phyloP scores from a whole-genome alignment of 2,113 vertebrate genomes.

The Nesoenas mayeri region DNA sequence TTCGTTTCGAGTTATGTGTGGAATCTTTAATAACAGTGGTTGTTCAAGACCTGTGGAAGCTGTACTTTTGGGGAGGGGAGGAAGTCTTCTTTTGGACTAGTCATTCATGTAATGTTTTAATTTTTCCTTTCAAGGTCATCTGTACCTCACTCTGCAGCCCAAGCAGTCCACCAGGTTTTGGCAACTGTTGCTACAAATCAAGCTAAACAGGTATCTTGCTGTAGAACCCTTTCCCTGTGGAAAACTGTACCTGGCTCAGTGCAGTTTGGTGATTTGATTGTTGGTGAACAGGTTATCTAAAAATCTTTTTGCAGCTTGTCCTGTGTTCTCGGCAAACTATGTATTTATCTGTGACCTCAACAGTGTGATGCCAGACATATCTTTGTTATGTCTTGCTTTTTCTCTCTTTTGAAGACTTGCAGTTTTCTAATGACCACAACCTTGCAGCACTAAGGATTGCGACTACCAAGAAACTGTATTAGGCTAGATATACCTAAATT shows the following conservation, averaged over 20 bases:
- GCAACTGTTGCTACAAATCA: conserved; percentile 79
- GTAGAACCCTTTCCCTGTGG: neutral
- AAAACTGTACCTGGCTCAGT: neutral
- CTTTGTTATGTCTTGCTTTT: conserved; percentile 17
- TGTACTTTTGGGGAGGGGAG: neutral
- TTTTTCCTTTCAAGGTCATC: conserved; percentile 75
- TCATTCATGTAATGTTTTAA: neutral
- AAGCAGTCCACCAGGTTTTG: conserved; percentile 78
- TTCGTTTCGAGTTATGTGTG: neutral
- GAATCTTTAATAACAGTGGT: neutral
- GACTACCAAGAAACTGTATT: neutral
- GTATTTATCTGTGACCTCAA: neutral
- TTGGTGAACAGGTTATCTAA: neutral
- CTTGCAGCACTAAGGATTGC: neutral
- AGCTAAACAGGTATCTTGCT: conserved; percentile 75
- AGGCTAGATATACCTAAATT: neutral
- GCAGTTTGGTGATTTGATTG: neutral
- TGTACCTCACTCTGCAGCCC: conserved; percentile 75
- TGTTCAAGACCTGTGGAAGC: neutral
- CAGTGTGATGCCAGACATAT: neutral
- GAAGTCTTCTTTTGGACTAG: neutral
- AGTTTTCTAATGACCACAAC: neutral
- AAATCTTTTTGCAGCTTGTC: neutral
- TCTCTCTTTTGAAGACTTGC: neutral
- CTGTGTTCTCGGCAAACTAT: neutral